Evolutionary conservation across 2,888 invertebrate genomes (phyloP).

Genomic region (Macrosoma leucophasiata): DNA sequence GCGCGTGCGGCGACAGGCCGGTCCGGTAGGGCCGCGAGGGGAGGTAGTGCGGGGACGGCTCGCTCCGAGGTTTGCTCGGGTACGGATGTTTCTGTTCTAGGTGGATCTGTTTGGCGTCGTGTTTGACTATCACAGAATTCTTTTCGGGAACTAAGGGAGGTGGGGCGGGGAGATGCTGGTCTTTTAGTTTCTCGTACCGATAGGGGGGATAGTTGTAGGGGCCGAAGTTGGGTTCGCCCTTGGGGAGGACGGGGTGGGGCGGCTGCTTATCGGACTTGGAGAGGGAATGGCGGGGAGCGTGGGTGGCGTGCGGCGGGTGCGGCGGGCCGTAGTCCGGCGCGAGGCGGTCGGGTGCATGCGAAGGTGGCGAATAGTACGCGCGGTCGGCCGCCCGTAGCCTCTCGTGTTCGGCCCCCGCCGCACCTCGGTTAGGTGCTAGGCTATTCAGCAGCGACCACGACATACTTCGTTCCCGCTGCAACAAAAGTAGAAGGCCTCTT

Average conservation of each 20-base stretch:
- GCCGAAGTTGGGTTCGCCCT: constrained; percentile 81
- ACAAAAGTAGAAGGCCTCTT: too few species aligned
- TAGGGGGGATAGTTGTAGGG: constrained; percentile 80
- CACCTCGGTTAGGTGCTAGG: constrained; percentile 61
- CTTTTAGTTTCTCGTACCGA: constrained; percentile 78
- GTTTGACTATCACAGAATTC: constrained; percentile 87
- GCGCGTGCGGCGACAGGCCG: constrained; percentile 71
- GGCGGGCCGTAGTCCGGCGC: constrained; percentile 42
- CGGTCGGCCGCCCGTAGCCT: constrained; percentile 43
- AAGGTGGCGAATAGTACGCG: constrained; percentile 39
- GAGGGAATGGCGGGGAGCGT: constrained; percentile 44
- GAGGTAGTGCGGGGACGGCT: constrained; percentile 74
- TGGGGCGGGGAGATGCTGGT: constrained; percentile 78
- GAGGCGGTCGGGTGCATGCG: constrained; percentile 33
- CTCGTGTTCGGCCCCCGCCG: constrained; percentile 41
- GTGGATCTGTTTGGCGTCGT: constrained; percentile 80
- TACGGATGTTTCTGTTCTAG: constrained; percentile 76
- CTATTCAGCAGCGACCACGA: constrained; percentile 76
- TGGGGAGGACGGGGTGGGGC: constrained; percentile 58
- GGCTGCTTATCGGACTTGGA: constrained; percentile 54
- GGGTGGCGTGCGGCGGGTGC: constrained; percentile 41
- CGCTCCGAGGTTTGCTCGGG: constrained; percentile 74
- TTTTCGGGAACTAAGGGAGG: constrained; percentile 83
- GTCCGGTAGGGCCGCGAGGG: constrained; percentile 65
- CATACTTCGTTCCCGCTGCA: constrained; percentile 68